Percentiles rank a stretch among this genome's conserved stretches.
These are phyloP conservation scores for Oopsacas minuta DNA, from an alignment of 37 sponge, comb jelly and placozoan species.

Conservation along the genomic window DNA sequence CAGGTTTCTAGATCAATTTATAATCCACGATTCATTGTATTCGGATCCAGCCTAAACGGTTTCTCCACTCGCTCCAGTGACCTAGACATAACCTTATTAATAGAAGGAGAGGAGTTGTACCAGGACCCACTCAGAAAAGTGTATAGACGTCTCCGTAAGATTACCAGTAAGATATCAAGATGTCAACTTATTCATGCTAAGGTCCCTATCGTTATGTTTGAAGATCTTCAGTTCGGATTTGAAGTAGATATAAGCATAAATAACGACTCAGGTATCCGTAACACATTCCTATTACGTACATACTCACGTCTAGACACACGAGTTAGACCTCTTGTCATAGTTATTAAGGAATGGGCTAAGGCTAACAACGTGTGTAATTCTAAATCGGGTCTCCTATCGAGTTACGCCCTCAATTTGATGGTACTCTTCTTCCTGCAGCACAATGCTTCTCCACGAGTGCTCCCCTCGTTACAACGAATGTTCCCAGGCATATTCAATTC, in stretches of 20 bases:
- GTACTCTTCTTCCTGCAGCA: constrained; percentile 17
- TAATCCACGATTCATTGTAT: neutral
- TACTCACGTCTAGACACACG: neutral
- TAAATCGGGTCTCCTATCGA: neutral
- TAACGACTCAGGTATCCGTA: neutral
- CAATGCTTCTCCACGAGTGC: neutral
- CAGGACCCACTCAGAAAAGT: neutral
- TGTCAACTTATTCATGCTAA: neutral
- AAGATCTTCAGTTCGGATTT: neutral
- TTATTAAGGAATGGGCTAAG: neutral
- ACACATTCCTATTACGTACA: neutral
- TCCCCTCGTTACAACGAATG: neutral
- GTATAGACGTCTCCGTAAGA: neutral
- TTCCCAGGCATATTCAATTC: neutral
- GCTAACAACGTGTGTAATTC: constrained; percentile 7
- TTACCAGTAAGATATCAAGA: neutral
- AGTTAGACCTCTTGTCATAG: neutral
- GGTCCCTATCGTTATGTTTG: constrained; percentile 10
- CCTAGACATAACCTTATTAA: neutral
- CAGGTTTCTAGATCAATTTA: neutral
- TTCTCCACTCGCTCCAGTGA: constrained; percentile 10
- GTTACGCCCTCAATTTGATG: constrained; percentile 11
- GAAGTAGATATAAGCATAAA: neutral
- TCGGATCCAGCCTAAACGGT: constrained; percentile 1
- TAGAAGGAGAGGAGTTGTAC: neutral